Base-by-base conservation (phyloP, 2,888 invertebrate species). In the Parascotia fuliginaria region DNA sequence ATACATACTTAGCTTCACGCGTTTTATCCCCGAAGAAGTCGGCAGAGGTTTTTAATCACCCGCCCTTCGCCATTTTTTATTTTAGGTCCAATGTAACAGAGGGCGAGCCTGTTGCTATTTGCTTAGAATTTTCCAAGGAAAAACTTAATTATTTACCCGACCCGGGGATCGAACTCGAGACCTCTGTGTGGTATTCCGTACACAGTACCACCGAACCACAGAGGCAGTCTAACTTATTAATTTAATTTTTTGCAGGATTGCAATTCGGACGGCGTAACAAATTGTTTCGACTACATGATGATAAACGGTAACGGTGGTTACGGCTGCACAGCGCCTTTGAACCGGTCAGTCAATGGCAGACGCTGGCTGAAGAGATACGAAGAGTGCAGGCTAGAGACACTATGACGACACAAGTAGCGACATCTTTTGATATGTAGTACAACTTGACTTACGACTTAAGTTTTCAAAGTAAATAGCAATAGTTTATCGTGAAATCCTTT, bases 281-380 rank as follows among this genome's bases (percentile, higher is more conserved):
- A 94, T 73, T 95, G 95, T 70, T 93, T 83, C 61, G 95, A 95
- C 80, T 95, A 92, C 78, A 93, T 94, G 78, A 93, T 94, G 92
- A 87, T 94, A 14, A 94, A 94, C 62, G 94, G 93, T 1, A 94
- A 94, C 56, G 94, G 94, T 0, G 93, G 93, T 0, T 92, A 89
- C 59, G 90, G 92, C 0, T 94, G 94, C 68, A 77, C 84, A 0
- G 70, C 83, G 1, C 83, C 92, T 0, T 77, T 92, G 27, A 86
- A 85, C 65, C 59, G 78, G 0, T 72, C 85, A 0, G 81, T 0
- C 0, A 89, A 85, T 44, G 93, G 93, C 0, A 72, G 81, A 11
- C 62, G 65, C 0, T 93, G 92, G 92, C 74, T 93, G 31, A 40
- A 75, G 47, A 65, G 92, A 46, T 93, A 69, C 53, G 79, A 81